phyloP scores from a whole-genome alignment of 1,140 invertebrate species.

The Drosophila insularis region DNA sequence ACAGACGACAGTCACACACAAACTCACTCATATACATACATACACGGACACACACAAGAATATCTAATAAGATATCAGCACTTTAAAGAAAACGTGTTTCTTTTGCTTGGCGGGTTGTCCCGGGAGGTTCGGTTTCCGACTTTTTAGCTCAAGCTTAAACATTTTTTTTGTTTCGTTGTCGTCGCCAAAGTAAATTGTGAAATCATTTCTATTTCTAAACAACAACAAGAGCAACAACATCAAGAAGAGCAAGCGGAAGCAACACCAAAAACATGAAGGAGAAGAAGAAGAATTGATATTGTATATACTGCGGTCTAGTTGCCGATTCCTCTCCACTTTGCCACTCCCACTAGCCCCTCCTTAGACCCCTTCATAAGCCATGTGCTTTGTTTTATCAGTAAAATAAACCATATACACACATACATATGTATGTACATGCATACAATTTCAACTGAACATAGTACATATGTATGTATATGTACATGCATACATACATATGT shows the following conservation, averaged over 20 bases:
- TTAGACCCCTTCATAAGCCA: slow-evolving; percentile 16
- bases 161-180: slow-evolving; percentile 16
- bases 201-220: slow-evolving; percentile 77
- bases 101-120: slow-evolving; percentile 22
- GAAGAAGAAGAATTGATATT: slow-evolving; percentile 47
- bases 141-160: slow-evolving; percentile 10
- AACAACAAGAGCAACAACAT: slow-evolving; percentile 51
- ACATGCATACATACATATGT: slow-evolving; percentile 18
- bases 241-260: slow-evolving; percentile 51
- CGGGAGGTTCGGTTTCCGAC: slow-evolving; percentile 26
- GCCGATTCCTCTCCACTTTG: not conserved
- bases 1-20: slow-evolving; percentile 21
- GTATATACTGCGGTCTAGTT: not conserved
- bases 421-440: not conserved
- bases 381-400: slow-evolving; percentile 58
- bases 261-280: slow-evolving; percentile 39
- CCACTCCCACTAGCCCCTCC: not conserved
- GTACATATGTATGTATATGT: not conserved
- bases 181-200: slow-evolving; percentile 65
- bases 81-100: slow-evolving; percentile 61
- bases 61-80: slow-evolving; percentile 70
- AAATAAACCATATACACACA: not conserved
- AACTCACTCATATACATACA: not conserved
- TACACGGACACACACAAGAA: slow-evolving; percentile 33
- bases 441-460: slow-evolving; percentile 48